A percentile compares a stretch with the other conserved stretches of the same genome.
phyloP scores from a whole-genome alignment of 2,888 invertebrate species.

The Meiosimyza platycephala region DNA sequence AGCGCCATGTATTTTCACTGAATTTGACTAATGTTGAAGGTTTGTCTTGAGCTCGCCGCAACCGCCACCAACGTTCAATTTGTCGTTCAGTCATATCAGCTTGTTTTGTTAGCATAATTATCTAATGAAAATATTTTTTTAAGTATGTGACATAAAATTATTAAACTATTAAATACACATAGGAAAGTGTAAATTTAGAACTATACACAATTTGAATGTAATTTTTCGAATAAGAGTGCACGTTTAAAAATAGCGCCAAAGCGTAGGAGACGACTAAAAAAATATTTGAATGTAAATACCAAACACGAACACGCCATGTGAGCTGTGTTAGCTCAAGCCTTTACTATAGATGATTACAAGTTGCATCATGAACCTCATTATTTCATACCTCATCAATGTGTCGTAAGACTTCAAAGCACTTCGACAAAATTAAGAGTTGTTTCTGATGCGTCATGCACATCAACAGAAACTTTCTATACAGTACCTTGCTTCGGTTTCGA shows the following conservation, averaged over 20 bases:
- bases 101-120: conserved; percentile 81
- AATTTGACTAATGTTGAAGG: conserved; percentile 92
- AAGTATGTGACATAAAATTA: too few species aligned
- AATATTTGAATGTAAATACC: too few species aligned
- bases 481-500: too few species aligned
- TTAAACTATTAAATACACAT: too few species aligned
- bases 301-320: too few species aligned
- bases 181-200: too few species aligned
- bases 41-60: conserved; percentile 85
- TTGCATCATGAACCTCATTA: not conserved
- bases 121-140: conserved; percentile 65
- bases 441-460: conserved; percentile 6
- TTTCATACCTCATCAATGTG: too few species aligned
- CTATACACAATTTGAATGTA: not conserved
- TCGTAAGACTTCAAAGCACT: too few species aligned
- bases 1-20: conserved; percentile 92
- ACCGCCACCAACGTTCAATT: conserved; percentile 91
- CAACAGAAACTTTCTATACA: conserved; percentile 29
- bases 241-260: not conserved
- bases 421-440: too few species aligned
- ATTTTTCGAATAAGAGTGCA: not conserved
- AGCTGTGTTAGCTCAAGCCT: too few species aligned
- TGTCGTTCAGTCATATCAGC: conserved; percentile 86
- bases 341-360: too few species aligned
- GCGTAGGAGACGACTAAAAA: not conserved